Conservation (phyloP, 1,140 invertebrate genomes). For the Sitodiplosis mosellana region DNA sequence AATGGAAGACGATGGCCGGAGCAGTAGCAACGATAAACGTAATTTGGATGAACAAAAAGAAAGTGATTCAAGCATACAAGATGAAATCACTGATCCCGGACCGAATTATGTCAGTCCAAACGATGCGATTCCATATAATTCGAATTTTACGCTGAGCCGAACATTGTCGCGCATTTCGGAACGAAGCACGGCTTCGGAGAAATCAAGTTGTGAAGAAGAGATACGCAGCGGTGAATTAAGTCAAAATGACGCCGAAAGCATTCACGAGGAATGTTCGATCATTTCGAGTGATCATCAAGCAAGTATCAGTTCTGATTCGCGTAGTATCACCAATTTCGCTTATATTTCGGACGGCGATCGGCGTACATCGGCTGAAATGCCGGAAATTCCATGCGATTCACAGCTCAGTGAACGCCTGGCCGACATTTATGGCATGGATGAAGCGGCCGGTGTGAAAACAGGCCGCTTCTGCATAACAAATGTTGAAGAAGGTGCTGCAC, state of each 20-base stretch:
- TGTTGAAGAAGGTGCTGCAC: conserved; percentile 14
- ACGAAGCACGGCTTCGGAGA: conserved; percentile 68
- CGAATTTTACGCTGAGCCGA: conserved; percentile 46
- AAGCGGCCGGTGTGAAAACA: conserved; percentile 25
- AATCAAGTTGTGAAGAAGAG: conserved; percentile 59
- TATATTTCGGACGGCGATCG: conserved; percentile 56
- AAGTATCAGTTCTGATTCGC: conserved; percentile 65
- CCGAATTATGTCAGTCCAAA: conserved; percentile 43
- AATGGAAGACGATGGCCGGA: conserved; percentile 42
- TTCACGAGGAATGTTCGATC: conserved; percentile 56
- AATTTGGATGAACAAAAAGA: conserved; percentile 21
- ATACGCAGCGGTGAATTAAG: conserved; percentile 57
- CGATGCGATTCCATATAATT: conserved; percentile 45
- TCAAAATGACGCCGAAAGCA: conserved; percentile 46
- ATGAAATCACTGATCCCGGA: conserved; percentile 53
- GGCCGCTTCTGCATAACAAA: conserved; percentile 23
- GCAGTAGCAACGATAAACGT: conserved; percentile 16
- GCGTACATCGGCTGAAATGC: conserved; percentile 60
- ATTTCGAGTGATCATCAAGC: conserved; percentile 66
- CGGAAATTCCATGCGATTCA: conserved; percentile 57
- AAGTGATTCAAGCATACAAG: conserved; percentile 40
- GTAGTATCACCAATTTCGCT: conserved; percentile 43
- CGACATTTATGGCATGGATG: conserved; percentile 24
- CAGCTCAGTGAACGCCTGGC: conserved; percentile 24
- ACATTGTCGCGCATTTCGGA: conserved; percentile 73